Evolutionary conservation across 2,113 vertebrate species (phyloP).

Genomic region (Antennarius striatus): DNA sequence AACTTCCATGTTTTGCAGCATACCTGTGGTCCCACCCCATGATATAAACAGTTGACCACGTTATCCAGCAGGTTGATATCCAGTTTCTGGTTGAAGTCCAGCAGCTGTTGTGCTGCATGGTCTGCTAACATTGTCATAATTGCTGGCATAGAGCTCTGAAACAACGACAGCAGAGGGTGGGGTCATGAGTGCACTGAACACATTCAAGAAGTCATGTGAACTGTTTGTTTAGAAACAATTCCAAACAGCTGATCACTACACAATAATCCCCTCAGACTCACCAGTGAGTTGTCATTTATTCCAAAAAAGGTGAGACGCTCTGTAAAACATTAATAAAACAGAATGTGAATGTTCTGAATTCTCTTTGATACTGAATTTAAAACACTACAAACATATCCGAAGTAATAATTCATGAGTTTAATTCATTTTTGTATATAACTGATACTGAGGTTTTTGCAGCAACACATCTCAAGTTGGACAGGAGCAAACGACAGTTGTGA

Average conservation of each 20-base stretch:
- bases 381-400: too few species aligned
- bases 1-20: slow-evolving; percentile 17
- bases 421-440: too few species aligned
- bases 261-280: slow-evolving; percentile 39
- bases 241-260: slow-evolving; percentile 65
- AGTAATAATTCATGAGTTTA: too few species aligned
- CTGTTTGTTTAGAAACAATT: slow-evolving; percentile 63
- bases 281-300: slow-evolving; percentile 24
- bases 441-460: too few species aligned
- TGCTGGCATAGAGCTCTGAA: slow-evolving; percentile 99
- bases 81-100: slow-evolving; percentile 99
- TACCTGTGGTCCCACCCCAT: slow-evolving; percentile 99
- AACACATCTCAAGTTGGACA: too few species aligned
- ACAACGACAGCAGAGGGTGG: slow-evolving; percentile 72
- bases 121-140: slow-evolving; percentile 99
- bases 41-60: slow-evolving; percentile 99
- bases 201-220: slow-evolving; percentile 75
- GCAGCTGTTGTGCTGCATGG: slow-evolving; percentile 99
- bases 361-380: too few species aligned
- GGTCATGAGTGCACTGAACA: slow-evolving; percentile 59
- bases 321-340: too few species aligned
- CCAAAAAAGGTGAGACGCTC: too few species aligned
- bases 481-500: too few species aligned
- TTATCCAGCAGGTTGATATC: slow-evolving; percentile 99
- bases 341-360: too few species aligned